A percentile compares a stretch with the other conserved stretches of the same genome.
These are phyloP conservation scores for Dastarcus helophoroides DNA, from an alignment of 2,888 invertebrate genomes.

Conservation along the genomic window DNA sequence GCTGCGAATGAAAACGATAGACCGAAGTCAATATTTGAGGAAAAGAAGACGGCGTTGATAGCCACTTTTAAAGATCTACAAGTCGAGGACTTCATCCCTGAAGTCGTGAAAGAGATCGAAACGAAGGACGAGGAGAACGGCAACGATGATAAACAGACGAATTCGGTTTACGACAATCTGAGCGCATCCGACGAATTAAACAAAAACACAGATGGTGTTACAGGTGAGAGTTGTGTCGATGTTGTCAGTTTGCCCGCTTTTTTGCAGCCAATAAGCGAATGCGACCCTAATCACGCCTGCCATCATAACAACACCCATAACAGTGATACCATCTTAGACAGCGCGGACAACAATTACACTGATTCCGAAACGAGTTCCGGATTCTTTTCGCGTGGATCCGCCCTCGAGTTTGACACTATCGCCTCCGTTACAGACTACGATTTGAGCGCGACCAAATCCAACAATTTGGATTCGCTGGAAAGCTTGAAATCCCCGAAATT, in stretches of 20 bases:
- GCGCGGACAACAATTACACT: too few relatives aligned
- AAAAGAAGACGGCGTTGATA: constrained; percentile 29
- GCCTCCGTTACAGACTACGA: constrained; percentile 18
- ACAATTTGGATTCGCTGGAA: constrained; percentile 20
- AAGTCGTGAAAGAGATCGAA: constrained; percentile 8
- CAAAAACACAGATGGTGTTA: not conserved
- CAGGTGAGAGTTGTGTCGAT: constrained; percentile 33
- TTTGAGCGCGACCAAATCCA: constrained; percentile 6
- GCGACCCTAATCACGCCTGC: constrained; percentile 15
- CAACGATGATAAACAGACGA: constrained; percentile 6
- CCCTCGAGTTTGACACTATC: constrained; percentile 8
- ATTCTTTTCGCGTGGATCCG: not conserved
- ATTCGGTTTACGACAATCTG: not conserved
- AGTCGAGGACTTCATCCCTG: constrained; percentile 2
- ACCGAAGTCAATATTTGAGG: constrained; percentile 26
- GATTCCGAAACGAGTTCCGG: constrained; percentile 1
- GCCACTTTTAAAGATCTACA: constrained; percentile 31
- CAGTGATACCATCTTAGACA: constrained; percentile 23
- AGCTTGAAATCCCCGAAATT: constrained; percentile 32
- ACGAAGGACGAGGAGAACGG: constrained; percentile 10
- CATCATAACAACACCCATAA: constrained; percentile 17
- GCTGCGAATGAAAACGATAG: constrained; percentile 15
- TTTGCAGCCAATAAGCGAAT: constrained; percentile 16
- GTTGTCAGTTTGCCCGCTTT: constrained; percentile 23
- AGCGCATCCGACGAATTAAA: not conserved